phyloP scores from a whole-genome alignment of 2,113 vertebrate genomes.

The Struthidea cinerea region DNA sequence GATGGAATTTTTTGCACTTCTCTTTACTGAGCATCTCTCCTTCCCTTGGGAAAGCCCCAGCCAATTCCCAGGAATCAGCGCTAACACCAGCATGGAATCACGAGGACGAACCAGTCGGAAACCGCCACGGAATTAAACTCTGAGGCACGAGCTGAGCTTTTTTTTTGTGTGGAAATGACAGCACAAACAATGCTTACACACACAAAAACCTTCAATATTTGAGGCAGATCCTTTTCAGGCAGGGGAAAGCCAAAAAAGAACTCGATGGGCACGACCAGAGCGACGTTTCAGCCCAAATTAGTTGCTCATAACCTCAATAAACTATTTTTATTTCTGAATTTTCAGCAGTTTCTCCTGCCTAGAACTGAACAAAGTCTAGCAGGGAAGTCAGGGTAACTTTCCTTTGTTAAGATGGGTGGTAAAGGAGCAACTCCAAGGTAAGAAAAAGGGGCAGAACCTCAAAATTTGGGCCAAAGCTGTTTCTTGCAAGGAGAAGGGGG shows the following conservation, averaged over 20 bases:
- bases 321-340: background rate
- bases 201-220: background rate
- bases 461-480: background rate
- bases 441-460: background rate
- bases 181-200: background rate
- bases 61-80: background rate
- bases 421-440: background rate
- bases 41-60: background rate
- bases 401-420: background rate
- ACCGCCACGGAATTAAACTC: background rate
- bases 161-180: background rate
- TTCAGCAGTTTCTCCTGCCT: background rate
- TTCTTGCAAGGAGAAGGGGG: background rate
- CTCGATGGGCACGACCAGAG: background rate
- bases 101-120: background rate
- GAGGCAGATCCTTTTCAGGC: background rate
- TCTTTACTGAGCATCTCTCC: background rate
- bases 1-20: background rate
- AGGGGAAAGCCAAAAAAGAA: background rate
- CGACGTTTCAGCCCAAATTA: background rate
- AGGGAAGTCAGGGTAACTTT: background rate
- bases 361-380: background rate
- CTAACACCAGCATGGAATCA: accelerated
- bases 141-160: background rate
- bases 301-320: background rate